Evolutionary conservation across 2,888 invertebrate genomes (phyloP).

Genomic region (Aspidapion aeneum): DNA sequence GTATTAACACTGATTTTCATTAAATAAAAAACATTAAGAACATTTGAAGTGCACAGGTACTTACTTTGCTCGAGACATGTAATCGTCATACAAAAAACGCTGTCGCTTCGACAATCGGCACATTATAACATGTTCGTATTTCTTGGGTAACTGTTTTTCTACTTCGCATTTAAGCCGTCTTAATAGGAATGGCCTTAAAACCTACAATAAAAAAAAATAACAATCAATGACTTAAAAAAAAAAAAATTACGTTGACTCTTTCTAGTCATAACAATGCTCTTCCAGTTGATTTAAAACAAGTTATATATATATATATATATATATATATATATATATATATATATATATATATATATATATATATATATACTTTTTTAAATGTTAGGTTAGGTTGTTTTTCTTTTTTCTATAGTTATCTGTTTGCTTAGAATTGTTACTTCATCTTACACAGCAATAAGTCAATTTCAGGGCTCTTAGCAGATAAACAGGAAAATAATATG

Average conservation of each 20-base stretch:
- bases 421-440: background rate
- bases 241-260: no score
- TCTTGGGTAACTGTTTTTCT: slow-evolving; percentile 95
- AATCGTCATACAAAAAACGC: slow-evolving; percentile 97
- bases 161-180: slow-evolving; percentile 92
- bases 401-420: no score
- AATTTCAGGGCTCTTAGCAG: slow-evolving; percentile 1
- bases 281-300: no score
- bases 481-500: no score
- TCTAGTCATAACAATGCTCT: background rate
- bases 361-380: no score
- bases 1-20: no score
- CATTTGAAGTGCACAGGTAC: slow-evolving; percentile 34
- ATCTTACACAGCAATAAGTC: background rate
- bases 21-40: slow-evolving; percentile 9
- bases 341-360: no score
- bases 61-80: slow-evolving; percentile 94
- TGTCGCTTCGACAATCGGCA: slow-evolving; percentile 95
- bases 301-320: no score
- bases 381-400: no score
- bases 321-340: no score
- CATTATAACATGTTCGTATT: slow-evolving; percentile 93
- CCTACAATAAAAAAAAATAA: slow-evolving; percentile 50
- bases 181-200: slow-evolving; percentile 89
- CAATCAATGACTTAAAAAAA: no score